Evolutionary conservation across 1,140 invertebrate genomes (phyloP).

Genomic region (Lepidostoma basale): DNA sequence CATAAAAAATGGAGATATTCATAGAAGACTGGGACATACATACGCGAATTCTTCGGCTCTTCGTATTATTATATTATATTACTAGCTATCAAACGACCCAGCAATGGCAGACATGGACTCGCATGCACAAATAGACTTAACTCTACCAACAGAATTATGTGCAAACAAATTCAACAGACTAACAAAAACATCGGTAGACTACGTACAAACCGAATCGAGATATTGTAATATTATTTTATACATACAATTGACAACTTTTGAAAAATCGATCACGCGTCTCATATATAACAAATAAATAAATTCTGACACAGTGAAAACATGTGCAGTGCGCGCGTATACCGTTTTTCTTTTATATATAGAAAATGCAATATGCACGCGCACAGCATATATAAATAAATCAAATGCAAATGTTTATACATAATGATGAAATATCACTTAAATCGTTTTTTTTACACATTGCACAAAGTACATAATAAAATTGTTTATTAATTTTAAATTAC

Average conservation of each 20-base stretch:
- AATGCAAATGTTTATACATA: too few relatives aligned
- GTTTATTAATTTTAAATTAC: too few relatives aligned
- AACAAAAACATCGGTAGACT: constrained; percentile 27
- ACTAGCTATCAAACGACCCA: constrained; percentile 7
- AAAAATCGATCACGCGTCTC: background rate
- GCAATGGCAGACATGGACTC: constrained; percentile 2
- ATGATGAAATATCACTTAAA: too few relatives aligned
- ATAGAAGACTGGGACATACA: constrained; percentile 34
- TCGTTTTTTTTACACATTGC: too few relatives aligned
- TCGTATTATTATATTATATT: constrained; percentile 16
- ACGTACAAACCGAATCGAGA: constrained; percentile 6
- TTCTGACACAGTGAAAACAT: too few relatives aligned
- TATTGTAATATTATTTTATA: background rate
- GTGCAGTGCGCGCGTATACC: too few relatives aligned
- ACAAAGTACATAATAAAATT: too few relatives aligned
- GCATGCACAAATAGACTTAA: constrained; percentile 7
- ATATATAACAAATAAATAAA: constrained; percentile 1
- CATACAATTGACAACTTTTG: constrained; percentile 18
- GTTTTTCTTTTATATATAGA: too few relatives aligned
- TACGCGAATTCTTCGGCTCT: constrained; percentile 2
- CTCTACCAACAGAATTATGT: constrained; percentile 22
- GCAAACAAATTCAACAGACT: constrained; percentile 28
- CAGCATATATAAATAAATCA: too few relatives aligned
- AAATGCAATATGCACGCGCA: too few relatives aligned
- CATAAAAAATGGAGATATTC: constrained; percentile 40